phyloP scores from a whole-genome alignment of 2,888 invertebrate genomes.

The Ectemnius continuus region DNA sequence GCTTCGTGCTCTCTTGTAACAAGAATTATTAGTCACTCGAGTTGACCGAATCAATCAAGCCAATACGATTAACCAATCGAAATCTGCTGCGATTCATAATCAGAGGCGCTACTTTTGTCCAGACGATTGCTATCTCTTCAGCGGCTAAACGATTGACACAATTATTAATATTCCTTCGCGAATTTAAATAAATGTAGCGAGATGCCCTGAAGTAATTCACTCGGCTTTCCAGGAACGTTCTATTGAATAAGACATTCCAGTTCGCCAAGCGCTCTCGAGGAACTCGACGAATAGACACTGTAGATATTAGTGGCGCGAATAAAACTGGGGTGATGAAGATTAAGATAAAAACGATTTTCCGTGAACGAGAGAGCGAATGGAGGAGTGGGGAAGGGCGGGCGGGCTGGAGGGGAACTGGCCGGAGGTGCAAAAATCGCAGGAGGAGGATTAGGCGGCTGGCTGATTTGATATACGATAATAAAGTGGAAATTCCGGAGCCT shows the following conservation, averaged over 20 bases:
- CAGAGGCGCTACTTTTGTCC: no score
- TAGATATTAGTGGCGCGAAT: conserved; percentile 4
- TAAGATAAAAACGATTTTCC: no score
- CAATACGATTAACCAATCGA: no score
- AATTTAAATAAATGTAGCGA: background rate
- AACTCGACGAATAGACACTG: background rate
- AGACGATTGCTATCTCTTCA: no score
- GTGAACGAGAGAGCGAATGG: no score
- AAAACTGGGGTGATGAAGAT: background rate
- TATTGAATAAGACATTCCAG: background rate
- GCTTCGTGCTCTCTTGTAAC: no score
- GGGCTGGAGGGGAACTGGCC: background rate
- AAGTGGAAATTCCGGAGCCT: background rate
- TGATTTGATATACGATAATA: conserved; percentile 1
- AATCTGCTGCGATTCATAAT: no score
- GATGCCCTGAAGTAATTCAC: background rate
- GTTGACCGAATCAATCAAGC: no score
- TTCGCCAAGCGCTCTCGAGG: background rate
- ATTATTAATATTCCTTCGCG: no score
- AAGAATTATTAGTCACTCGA: no score
- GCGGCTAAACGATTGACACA: no score
- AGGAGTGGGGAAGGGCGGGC: no score
- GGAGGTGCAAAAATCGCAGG: background rate
- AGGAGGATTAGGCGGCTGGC: background rate
- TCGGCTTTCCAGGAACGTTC: background rate